Evolutionary conservation across 2,888 invertebrate genomes (phyloP), one percentile per base, ranked within the genome.

Genomic region (Ophioninae sp.): DNA sequence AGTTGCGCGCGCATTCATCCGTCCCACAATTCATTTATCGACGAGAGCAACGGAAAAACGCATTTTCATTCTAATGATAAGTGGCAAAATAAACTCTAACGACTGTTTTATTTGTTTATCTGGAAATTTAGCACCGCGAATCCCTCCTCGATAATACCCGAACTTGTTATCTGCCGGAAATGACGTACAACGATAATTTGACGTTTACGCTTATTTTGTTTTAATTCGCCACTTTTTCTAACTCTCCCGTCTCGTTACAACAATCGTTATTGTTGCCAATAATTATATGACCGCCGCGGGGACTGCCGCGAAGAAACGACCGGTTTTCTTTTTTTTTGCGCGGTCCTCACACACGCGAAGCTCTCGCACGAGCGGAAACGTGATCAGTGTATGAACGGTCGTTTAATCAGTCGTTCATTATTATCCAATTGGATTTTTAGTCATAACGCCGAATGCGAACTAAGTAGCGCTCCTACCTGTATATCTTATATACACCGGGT

Each of bases 331-430:
- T 84, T 63, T 13, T 30, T 23, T 17, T 6, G 13, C 39, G 39
- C 75, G 69, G 85, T 83, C 82, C 85, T 51, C 17, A 56, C 23
- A 17, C 23, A 85, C 86, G 82, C 81, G 84, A 81, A 85, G 81
- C 85, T 86, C 82, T 82, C 84, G 82, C 83, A 75, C 76, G 6
- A 51, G 23, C 58, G 22, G 51, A 73, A 86, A 88, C 89, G 89
- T 88, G 89, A 88, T 87, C 79, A 30, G 88, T 71, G 41, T 88
- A 75, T 78, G 79, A 89, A 89, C 81, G 81, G 83, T 82, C 74
- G 37, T 80, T 87, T 86, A 87, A 86, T 85, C 69, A 64, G 58
- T 30, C 39, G 20, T 69, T 71, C 23, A 44, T 72, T 69, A 78
- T 77, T 73, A 78, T 78, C 64, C 77, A 56, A 77, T 71, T 78